Base-by-base conservation (phyloP, 2,888 invertebrate species). In the Pammene fasciana region DNA sequence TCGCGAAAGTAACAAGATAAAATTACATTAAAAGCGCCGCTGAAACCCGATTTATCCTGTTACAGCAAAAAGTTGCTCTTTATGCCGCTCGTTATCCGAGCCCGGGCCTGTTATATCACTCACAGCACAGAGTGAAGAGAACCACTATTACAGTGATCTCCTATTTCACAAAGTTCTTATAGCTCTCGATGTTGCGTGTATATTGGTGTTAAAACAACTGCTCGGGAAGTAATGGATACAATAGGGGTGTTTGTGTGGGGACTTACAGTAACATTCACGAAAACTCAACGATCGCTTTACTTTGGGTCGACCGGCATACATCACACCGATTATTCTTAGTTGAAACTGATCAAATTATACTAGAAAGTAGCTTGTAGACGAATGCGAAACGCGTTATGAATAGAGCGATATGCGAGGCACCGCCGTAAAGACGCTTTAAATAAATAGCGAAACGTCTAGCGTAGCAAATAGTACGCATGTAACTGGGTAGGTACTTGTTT, bases 1-100 rank as follows among this genome's bases (percentile, higher is more conserved):
- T 9, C 46, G 67, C 18, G 52, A 60, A 50, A 45, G 59, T 48
- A 50, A 48, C 38, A 41, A 48, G 46, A 62, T 41, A 34, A 56
- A 52, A 57, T 65, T 45, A 65, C 18, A 59, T 68, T 65, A 68
- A 68, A 68, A 65, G 68, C 68, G 41, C 48, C 56, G 57, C 65
- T 59, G 68, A 52, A 68, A 59, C 45, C 52, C 52, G 64, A 65
- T 68, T 68, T 52, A 38, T 61, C 61, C 48, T 67, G 52, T 57
- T 65, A 60, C 48, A 46, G 61, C 55, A 55, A 52, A 64, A 64
- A 57, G 68, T 64, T 64, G 55, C 55, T 54, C 67, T 38, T 60
- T 45, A 18, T 26, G 16, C 68, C 56, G 68, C 64, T 65, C 64
- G 57, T 65, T 59, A 68, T 64, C 68, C 45, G 57, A 57, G 26